Evolutionary conservation across 2,113 vertebrate genomes (phyloP).

Genomic region (Scopus umbretta): DNA sequence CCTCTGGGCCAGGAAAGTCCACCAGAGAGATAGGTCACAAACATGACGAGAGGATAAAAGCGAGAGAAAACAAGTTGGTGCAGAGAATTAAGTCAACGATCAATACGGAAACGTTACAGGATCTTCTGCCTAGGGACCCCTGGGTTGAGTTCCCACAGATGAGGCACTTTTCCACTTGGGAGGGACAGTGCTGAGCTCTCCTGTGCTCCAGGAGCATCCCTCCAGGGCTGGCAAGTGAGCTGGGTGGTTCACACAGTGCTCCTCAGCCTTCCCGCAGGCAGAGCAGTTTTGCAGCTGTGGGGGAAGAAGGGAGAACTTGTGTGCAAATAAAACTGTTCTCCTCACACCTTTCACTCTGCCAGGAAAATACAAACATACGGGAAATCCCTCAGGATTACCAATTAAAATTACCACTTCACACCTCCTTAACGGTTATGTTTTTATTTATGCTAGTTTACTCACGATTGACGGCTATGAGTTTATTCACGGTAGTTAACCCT

Average conservation of each 20-base stretch:
- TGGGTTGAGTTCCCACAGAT: background rate
- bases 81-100: background rate
- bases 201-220: background rate
- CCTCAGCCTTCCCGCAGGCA: background rate
- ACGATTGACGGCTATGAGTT: background rate
- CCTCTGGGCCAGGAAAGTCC: background rate
- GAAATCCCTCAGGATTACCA: background rate
- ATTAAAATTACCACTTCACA: background rate
- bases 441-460: background rate
- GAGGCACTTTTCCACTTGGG: background rate
- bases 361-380: background rate
- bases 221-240: background rate
- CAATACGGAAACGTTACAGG: background rate
- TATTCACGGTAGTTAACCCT: background rate
- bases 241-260: background rate
- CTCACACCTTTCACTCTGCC: background rate
- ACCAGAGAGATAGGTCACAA: background rate
- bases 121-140: background rate
- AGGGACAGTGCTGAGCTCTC: background rate
- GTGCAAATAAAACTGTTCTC: background rate
- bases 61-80: background rate
- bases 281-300: background rate
- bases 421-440: background rate
- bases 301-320: background rate
- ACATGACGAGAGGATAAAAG: background rate